Percentiles rank a stretch among this genome's conserved stretches.
Conservation (phyloP, 2,113 vertebrate genomes). For the Dromaius novaehollandiae region DNA sequence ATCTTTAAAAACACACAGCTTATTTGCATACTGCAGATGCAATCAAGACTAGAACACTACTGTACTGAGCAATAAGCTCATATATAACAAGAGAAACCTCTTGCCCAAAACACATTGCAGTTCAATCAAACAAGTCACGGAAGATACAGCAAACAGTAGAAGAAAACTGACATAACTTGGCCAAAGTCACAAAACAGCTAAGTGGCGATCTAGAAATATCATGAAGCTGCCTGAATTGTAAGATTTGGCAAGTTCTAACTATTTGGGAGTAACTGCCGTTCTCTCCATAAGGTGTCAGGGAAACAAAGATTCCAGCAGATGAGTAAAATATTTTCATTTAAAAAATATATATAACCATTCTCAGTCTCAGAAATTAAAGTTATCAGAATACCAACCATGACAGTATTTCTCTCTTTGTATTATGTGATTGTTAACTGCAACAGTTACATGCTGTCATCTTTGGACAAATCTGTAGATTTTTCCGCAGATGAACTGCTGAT, state of each 20-base stretch:
- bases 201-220: neutral
- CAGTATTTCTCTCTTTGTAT: neutral
- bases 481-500: neutral
- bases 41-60: neutral
- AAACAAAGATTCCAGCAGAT: neutral
- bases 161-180: neutral
- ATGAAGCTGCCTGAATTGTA: neutral
- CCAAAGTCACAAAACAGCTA: fast-evolving
- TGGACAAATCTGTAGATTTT: neutral
- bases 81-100: neutral
- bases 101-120: neutral
- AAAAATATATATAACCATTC: neutral
- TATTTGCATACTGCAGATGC: neutral
- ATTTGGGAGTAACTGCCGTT: neutral
- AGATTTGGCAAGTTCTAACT: neutral
- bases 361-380: neutral
- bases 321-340: neutral
- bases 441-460: neutral
- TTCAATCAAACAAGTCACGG: neutral
- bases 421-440: neutral
- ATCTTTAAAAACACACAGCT: neutral
- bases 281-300: neutral
- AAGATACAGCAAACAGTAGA: neutral
- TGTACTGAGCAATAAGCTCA: neutral
- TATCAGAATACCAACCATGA: neutral